phyloP scores from a whole-genome alignment of 1,140 invertebrate species.

The Euwallacea similis region DNA sequence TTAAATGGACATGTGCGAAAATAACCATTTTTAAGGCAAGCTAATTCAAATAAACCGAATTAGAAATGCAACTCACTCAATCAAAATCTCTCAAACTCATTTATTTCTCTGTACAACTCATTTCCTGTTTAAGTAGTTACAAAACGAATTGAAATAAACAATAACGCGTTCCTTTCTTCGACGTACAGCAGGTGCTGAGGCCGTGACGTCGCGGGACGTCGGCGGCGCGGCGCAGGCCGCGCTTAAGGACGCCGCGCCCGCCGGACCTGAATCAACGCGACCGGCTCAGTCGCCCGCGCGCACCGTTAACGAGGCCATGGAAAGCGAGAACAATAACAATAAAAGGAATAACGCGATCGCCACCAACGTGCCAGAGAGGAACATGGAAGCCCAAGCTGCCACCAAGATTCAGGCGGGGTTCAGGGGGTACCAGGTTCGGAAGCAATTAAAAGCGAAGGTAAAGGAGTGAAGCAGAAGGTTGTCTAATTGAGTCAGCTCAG shows the following conservation, averaged over 20 bases:
- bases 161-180: constrained; percentile 17
- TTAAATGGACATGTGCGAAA: no score
- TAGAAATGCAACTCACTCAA: constrained; percentile 2
- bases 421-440: constrained; percentile 70
- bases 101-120: not conserved
- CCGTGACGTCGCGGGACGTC: constrained; percentile 44
- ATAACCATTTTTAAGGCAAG: not conserved
- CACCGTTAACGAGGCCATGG: constrained; percentile 35
- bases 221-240: constrained; percentile 40
- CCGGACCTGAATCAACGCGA: constrained; percentile 14
- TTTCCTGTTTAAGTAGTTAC: constrained; percentile 1
- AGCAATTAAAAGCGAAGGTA: constrained; percentile 60
- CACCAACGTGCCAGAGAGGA: constrained; percentile 40
- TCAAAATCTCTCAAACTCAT: not conserved
- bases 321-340: constrained; percentile 42
- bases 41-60: not conserved
- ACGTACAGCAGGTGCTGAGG: constrained; percentile 50
- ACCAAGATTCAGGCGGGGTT: constrained; percentile 76
- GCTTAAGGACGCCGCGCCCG: constrained; percentile 42
- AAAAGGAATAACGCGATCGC: constrained; percentile 44
- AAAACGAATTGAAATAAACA: constrained; percentile 20
- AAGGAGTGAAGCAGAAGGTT: constrained; percentile 10
- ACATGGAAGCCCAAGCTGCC: constrained; percentile 62
- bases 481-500: not conserved
- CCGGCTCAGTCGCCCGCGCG: constrained; percentile 27